Conservation (phyloP, 1,140 invertebrate genomes). For the Caligus rogercresseyi region DNA sequence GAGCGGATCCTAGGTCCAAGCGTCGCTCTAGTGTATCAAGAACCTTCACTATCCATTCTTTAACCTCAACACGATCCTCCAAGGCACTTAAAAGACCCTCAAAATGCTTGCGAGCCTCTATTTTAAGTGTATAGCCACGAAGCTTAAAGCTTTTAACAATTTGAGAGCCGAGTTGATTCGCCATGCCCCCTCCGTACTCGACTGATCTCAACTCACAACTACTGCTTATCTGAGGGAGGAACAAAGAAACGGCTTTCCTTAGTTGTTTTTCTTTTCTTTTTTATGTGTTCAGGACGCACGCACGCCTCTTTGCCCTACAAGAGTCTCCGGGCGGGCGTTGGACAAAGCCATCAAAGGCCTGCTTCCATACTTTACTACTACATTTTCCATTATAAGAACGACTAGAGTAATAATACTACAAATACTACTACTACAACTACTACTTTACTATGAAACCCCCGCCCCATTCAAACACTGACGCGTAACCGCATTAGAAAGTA, state of each 20-base stretch:
- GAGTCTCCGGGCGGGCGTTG: not conserved
- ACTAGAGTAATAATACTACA: no score
- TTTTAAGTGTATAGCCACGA: not conserved
- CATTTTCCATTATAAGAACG: not conserved
- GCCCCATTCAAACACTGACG: not conserved
- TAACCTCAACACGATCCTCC: not conserved
- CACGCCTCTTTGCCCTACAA: not conserved
- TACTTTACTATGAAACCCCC: no score
- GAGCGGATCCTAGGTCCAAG: not conserved
- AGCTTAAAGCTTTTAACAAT: not conserved
- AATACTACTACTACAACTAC: no score
- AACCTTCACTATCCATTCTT: not conserved
- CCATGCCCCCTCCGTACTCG: no score
- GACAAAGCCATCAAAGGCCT: not conserved
- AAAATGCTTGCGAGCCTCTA: not conserved
- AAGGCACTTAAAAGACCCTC: not conserved
- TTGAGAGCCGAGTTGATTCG: not conserved
- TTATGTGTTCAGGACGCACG: no score
- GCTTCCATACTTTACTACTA: not conserved
- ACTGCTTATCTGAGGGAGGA: not conserved
- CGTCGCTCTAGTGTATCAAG: not conserved
- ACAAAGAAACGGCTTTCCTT: not conserved
- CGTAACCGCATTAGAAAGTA: not conserved
- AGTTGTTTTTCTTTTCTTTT: not conserved
- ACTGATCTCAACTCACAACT: no score